These are phyloP conservation scores for Oxytorus armatus DNA, from an alignment of 2,888 invertebrate genomes.

Conservation along the genomic window DNA sequence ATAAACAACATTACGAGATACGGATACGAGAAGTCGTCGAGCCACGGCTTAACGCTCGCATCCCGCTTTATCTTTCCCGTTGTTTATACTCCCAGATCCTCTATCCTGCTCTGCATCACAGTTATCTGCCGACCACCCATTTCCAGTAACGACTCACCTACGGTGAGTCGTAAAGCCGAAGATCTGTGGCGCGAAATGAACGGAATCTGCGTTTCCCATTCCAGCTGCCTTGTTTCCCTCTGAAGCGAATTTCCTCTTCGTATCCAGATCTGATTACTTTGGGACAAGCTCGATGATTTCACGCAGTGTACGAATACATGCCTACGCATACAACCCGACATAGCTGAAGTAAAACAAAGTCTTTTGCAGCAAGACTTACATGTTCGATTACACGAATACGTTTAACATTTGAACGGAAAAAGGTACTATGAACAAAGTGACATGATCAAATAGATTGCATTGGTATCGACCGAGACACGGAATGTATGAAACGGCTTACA, in stretches of 20 bases:
- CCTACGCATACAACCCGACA: not conserved
- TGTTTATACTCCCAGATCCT: constrained; percentile 44
- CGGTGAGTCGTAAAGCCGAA: constrained; percentile 52
- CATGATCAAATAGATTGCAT: constrained; percentile 13
- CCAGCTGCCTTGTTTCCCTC: constrained; percentile 12
- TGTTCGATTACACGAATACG: constrained; percentile 7
- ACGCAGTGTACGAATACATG: not conserved
- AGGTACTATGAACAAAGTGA: not conserved
- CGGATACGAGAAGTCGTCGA: constrained; percentile 61
- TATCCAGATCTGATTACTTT: constrained; percentile 5
- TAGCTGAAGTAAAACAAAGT: not conserved
- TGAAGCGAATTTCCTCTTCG: not conserved
- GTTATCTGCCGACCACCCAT: constrained; percentile 48
- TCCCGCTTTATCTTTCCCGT: constrained; percentile 44
- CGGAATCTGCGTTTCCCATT: constrained; percentile 39
- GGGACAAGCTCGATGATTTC: constrained; percentile 9
- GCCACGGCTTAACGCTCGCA: constrained; percentile 44
- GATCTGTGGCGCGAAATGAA: constrained; percentile 46
- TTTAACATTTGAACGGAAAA: constrained; percentile 9
- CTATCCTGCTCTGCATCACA: constrained; percentile 8
- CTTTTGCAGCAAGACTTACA: not conserved
- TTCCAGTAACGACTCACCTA: constrained; percentile 49
- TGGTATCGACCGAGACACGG: not conserved
- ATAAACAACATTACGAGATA: constrained; percentile 71
- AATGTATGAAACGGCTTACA: constrained; percentile 26